Conservation (phyloP, 2,797 vertebrate species). For the Cynopterus sphinx region DNA sequence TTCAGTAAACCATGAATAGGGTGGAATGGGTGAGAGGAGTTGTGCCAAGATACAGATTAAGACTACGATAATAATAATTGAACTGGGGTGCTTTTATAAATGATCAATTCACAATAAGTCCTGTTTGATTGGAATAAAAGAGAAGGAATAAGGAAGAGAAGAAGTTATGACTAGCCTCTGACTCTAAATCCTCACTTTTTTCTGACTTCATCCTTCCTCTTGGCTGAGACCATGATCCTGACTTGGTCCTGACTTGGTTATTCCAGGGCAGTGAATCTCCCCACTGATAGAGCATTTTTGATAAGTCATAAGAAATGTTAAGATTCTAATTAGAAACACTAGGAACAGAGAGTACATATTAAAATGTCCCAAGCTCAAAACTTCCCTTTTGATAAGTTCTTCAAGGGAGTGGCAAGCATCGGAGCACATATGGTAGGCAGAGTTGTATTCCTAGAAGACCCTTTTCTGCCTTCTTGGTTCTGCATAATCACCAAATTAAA, state of each 20-base stretch:
- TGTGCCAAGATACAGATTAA: not conserved
- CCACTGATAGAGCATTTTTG: not conserved
- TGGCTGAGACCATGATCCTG: not conserved
- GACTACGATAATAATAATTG: not conserved
- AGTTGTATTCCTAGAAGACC: not conserved
- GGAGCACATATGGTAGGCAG: not conserved
- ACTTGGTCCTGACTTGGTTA: not conserved
- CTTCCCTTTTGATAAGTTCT: not conserved
- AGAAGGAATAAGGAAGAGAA: not conserved
- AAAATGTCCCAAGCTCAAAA: not conserved
- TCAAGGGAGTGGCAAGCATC: not conserved
- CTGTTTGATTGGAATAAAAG: not conserved
- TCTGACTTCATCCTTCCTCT: not conserved
- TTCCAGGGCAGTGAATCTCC: not conserved
- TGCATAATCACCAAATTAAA: not conserved
- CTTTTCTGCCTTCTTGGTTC: not conserved
- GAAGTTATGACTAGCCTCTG: not conserved
- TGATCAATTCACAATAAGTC: not conserved
- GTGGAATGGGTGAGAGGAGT: not conserved
- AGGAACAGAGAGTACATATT: not conserved
- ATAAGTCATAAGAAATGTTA: not conserved
- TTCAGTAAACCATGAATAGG: not conserved
- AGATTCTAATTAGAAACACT: not conserved
- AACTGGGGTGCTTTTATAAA: not conserved
- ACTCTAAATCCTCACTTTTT: not conserved